Percentiles rank a stretch among this genome's conserved stretches.
phyloP scores from a whole-genome alignment of 2,888 invertebrate species.

The Loripinus fragilis region DNA sequence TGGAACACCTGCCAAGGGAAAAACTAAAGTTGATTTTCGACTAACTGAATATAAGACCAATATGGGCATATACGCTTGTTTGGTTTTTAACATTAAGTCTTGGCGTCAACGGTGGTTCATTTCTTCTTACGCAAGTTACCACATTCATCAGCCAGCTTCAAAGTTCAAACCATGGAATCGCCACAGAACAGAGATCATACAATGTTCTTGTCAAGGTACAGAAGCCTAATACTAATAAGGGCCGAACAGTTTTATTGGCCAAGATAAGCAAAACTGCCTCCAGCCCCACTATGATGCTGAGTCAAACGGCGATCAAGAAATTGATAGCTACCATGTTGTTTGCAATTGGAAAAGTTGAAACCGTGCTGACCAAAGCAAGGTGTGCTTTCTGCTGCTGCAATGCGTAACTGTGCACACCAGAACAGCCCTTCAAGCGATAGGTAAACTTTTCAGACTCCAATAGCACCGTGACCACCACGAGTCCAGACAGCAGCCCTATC shows the following conservation, averaged over 20 bases:
- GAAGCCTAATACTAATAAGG: background rate
- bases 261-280: background rate
- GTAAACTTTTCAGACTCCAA: too few species aligned
- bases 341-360: background rate
- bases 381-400: background rate
- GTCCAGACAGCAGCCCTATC: too few species aligned
- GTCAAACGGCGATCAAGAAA: background rate
- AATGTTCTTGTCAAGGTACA: background rate
- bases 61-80: too few species aligned
- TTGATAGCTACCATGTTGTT: background rate
- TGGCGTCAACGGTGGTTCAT: too few species aligned
- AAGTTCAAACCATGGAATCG: background rate
- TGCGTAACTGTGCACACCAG: background rate
- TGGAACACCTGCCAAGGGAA: too few species aligned
- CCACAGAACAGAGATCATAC: background rate
- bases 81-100: too few species aligned
- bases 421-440: background rate
- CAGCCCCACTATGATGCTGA: background rate
- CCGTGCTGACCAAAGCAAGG: background rate
- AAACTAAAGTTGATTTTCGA: too few species aligned
- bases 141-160: too few species aligned
- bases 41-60: too few species aligned
- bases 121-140: too few species aligned
- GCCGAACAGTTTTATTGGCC: background rate
- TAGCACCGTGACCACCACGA: background rate